Percentiles rank a stretch among this genome's conserved stretches.
These are phyloP conservation scores for Silurus lanzhouensis DNA, from an alignment of 2,797 vertebrate genomes.

Conservation along the genomic window DNA sequence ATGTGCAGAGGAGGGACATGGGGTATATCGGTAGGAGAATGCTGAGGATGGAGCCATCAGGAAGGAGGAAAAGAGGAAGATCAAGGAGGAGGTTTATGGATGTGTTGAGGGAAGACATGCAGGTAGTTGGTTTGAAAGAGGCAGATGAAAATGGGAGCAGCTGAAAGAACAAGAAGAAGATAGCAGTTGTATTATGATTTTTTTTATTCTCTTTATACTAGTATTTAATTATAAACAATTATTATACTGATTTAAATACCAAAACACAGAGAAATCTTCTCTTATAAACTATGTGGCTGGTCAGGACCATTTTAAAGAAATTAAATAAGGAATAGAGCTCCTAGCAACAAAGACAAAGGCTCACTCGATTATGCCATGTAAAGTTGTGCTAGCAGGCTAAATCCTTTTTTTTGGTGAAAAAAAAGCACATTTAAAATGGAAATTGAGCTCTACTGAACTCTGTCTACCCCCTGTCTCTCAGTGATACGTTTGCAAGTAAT, in stretches of 20 bases:
- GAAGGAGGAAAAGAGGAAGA: no score
- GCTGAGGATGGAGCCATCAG: no score
- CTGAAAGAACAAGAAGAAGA: no score
- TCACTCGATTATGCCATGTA: background rate
- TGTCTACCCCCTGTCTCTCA: constrained; percentile 32
- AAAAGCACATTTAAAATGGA: constrained; percentile 49
- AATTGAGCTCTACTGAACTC: constrained; percentile 40
- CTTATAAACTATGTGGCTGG: background rate
- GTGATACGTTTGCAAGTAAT: constrained; percentile 41
- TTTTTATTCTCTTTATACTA: no score
- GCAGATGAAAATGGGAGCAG: no score
- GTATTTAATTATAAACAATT: background rate
- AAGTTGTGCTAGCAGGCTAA: constrained; percentile 12
- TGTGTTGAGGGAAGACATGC: no score
- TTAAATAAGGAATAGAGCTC: background rate
- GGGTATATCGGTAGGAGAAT: no score
- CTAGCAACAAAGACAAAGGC: background rate
- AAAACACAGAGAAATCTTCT: background rate
- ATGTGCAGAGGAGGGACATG: no score
- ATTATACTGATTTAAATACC: background rate
- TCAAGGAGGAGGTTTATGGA: no score
- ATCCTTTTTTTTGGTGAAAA: background rate
- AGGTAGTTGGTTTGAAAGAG: no score
- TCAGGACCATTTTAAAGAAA: background rate
- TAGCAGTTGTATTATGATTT: no score